Percentiles rank a stretch among this genome's conserved stretches.
phyloP scores from a whole-genome alignment of 2,888 invertebrate genomes.

The Heterodera filipjevi region DNA sequence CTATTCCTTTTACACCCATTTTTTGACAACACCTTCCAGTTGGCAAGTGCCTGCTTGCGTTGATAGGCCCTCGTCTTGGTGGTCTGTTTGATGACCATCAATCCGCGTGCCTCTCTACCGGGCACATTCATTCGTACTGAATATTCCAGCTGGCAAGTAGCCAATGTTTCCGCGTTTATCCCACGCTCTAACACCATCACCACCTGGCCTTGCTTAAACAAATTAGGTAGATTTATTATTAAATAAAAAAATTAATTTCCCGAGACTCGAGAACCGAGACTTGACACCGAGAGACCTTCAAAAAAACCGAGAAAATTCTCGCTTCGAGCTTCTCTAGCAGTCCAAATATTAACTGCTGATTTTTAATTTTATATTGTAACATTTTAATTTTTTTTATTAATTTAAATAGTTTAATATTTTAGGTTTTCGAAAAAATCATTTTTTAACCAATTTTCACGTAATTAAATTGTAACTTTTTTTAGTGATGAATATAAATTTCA shows the following conservation, averaged over 20 bases:
- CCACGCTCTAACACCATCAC: conserved; percentile 93
- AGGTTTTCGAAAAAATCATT: too few species aligned
- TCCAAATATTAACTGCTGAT: too few species aligned
- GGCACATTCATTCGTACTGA: conserved; percentile 84
- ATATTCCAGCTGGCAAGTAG: conserved; percentile 89
- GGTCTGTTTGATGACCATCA: conserved; percentile 97
- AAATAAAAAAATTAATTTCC: not conserved
- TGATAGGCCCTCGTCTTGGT: conserved; percentile 93
- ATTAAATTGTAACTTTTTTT: too few species aligned
- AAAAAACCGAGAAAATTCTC: too few species aligned
- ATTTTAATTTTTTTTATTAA: too few species aligned
- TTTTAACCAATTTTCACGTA: too few species aligned
- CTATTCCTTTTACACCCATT: too few species aligned
- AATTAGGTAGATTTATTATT: too few species aligned
- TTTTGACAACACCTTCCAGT: conserved; percentile 81
- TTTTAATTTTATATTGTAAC: too few species aligned
- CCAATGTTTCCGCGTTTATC: conserved; percentile 85
- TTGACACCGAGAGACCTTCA: not conserved
- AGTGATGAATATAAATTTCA: not conserved
- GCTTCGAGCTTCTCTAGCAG: too few species aligned
- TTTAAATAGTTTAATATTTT: too few species aligned
- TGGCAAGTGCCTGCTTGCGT: conserved; percentile 88
- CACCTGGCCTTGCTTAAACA: conserved; percentile 93
- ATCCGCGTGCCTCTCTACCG: conserved; percentile 77
- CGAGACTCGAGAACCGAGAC: conserved; percentile 2